phyloP scores from a whole-genome alignment of 2,888 invertebrate species.

The Neria commutata region DNA sequence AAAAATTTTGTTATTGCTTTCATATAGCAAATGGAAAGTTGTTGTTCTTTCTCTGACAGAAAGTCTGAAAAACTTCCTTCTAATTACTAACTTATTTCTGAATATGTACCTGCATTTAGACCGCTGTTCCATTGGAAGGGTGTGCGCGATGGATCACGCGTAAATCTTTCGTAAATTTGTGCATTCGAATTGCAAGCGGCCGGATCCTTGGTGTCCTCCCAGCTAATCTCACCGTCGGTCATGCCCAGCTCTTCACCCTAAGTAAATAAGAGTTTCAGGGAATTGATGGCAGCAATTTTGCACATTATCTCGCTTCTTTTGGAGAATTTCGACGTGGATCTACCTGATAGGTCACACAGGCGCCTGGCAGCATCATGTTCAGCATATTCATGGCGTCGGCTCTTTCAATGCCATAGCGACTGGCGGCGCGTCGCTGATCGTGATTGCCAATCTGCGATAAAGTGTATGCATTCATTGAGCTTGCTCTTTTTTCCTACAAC shows the following conservation, averaged over 20 bases:
- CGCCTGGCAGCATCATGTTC: slow-evolving; percentile 67
- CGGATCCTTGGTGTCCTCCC: slow-evolving; percentile 65
- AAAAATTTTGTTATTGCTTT: neutral
- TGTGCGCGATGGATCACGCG: slow-evolving; percentile 68
- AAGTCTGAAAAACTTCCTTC: neutral
- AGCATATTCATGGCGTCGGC: slow-evolving; percentile 82
- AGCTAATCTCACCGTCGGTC: slow-evolving; percentile 63
- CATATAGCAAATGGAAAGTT: neutral
- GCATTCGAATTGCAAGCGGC: slow-evolving; percentile 64
- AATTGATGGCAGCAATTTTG: neutral
- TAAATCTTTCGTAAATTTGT: slow-evolving; percentile 64
- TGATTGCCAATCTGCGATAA: slow-evolving; percentile 69
- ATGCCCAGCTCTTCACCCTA: slow-evolving; percentile 61
- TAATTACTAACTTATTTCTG: neutral
- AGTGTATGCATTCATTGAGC: neutral
- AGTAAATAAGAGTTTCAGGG: neutral
- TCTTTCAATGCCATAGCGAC: slow-evolving; percentile 68
- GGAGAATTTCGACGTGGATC: slow-evolving; percentile 1
- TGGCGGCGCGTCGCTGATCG: slow-evolving; percentile 68
- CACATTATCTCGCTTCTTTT: too few species aligned
- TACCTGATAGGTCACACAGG: slow-evolving; percentile 67
- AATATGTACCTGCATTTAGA: slow-evolving; percentile 44
- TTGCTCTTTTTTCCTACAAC: neutral
- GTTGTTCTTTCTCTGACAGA: slow-evolving; percentile 9
- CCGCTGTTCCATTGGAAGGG: slow-evolving; percentile 67